Base-by-base conservation (phyloP, 2,888 invertebrate genomes). In the Pyralis farinalis region DNA sequence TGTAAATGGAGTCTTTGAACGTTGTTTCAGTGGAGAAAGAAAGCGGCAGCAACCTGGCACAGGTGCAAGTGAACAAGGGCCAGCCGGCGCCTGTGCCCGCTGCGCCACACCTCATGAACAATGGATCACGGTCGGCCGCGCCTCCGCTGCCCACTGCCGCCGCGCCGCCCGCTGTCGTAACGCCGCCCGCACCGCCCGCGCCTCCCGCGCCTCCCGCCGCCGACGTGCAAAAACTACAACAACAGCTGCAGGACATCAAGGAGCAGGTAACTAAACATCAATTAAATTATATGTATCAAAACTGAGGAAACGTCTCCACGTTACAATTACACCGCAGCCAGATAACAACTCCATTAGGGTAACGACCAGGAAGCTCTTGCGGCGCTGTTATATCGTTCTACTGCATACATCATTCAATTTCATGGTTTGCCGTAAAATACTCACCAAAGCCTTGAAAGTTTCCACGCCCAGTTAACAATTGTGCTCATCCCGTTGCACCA, bases 201-300 rank as follows among this genome's bases (percentile, higher is more conserved):
- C 38, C 42, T 0, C 49, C 55, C 42, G 47, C 54, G 11, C 67
- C 55, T 12, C 72, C 68, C 34, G 69, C 67, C 31, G 70, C 82
- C 44, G 98, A 98, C 79, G 95, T 98, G 42, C 98, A 98, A 73
- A 86, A 86, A 34, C 65, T 86, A 22, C 86, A 86, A 51, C 86
- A 86, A 42, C 98, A 98, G 71, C 83, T 99, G 47, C 97, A 98
- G 80, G 98, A 98, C 74, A 98, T 98, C 64, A 98, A 98, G 74
- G 98, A 98, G 81, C 98, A 98, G 93, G 97, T 96, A 70, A 16
- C 16, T 16, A 16, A 16, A 16, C 4, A 3, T 16, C 16, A 16
- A 2, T 16, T 16, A 16, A n/a, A n/a, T n/a, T n/a, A n/a, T n/a
- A n/a, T n/a, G n/a, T n/a, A n/a, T n/a, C n/a, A n/a, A n/a, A n/a